Conservation (phyloP, 2,113 vertebrate species). For the Nothocercus julius region DNA sequence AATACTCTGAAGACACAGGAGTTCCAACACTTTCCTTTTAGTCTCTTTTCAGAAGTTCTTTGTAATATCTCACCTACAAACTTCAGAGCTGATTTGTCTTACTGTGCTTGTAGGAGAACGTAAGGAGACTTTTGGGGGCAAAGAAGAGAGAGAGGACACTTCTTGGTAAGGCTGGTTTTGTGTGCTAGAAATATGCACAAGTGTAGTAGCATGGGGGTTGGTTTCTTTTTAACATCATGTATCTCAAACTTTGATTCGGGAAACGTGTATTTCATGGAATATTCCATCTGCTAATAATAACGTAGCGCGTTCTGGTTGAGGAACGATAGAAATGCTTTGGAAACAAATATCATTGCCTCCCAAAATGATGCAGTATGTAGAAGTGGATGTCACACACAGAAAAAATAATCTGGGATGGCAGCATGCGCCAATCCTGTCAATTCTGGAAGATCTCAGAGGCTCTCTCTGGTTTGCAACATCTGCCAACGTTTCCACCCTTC, state of each 20-base stretch:
- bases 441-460: neutral
- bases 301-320: neutral
- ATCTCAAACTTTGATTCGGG: neutral
- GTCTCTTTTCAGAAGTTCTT: neutral
- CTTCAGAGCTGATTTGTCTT: neutral
- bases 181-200: neutral
- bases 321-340: neutral
- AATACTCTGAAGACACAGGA: neutral
- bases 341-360: neutral
- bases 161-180: neutral
- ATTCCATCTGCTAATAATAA: neutral
- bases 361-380: neutral
- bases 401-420: neutral
- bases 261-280: neutral
- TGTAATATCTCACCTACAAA: neutral
- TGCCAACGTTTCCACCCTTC: neutral
- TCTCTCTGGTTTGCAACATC: neutral
- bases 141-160: neutral
- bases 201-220: rapidly evolving
- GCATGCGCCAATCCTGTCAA: neutral
- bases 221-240: neutral
- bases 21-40: neutral
- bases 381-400: rapidly evolving
- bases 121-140: neutral
- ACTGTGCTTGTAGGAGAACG: neutral